Evolutionary conservation across 2,888 invertebrate genomes (phyloP).

Genomic region (Autographa pulchrina): DNA sequence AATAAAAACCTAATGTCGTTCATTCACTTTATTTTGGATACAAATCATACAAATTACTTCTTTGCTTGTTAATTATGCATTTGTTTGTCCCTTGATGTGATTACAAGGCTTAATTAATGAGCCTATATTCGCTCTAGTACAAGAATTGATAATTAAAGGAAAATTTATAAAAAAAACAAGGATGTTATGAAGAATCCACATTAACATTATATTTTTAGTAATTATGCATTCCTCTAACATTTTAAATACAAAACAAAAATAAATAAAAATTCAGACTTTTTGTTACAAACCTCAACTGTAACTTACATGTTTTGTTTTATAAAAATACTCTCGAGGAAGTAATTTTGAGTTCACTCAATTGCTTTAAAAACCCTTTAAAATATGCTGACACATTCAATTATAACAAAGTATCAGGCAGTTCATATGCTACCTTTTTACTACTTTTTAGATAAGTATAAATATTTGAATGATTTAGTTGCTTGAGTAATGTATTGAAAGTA

Average conservation of each 20-base stretch:
- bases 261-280: constrained; percentile 59
- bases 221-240: not conserved
- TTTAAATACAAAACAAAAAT: constrained; percentile 33
- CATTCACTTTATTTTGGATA: not conserved
- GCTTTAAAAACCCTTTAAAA: constrained; percentile 26
- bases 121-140: not conserved
- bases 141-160: not conserved
- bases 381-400: constrained; percentile 20
- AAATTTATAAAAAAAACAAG: not conserved
- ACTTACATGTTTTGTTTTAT: constrained; percentile 25
- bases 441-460: not conserved
- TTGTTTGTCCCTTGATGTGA: not conserved
- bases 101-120: not conserved
- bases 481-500: not conserved
- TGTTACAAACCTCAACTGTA: constrained; percentile 38
- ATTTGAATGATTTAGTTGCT: not conserved
- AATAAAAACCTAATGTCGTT: not conserved
- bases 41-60: not conserved
- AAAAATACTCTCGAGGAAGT: constrained; percentile 38
- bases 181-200: constrained; percentile 6
- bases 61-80: not conserved
- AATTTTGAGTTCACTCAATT: constrained; percentile 13
- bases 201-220: constrained; percentile 25
- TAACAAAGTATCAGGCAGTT: constrained; percentile 12
- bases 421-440: not conserved